Base-by-base conservation (phyloP, 2,888 invertebrate species). In the Xylophagus ater region DNA sequence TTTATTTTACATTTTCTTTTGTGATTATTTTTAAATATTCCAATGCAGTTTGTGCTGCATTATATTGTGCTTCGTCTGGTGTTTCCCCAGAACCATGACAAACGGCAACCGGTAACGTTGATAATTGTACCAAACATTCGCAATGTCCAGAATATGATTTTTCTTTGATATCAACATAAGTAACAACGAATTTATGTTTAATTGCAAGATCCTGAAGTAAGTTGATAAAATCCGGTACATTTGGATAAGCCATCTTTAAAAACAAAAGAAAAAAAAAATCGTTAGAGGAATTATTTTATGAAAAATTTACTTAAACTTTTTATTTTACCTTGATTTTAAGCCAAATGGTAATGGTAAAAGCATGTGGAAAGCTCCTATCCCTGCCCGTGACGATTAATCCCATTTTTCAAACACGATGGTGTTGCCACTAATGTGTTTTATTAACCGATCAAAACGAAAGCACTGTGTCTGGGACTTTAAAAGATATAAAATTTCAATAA, bases 21-120 rank as follows among this genome's bases (percentile, higher is more conserved):
- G 89, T 89, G 89, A 92, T 90, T 49, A 92, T 84, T 67, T 88
- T 89, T 49, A 94, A 74, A 67, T 93, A 93, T 64, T 92, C 88
- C 43, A 94, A 72, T 35, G 92, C 92, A 64, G 88, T 88, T 57
- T 82, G 83, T 21, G 94, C 93, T 5, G 93, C 93, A 44, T 78
- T 75, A 1, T 79, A 73, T 65, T 90, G 88, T 4, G 94, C 93
- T 48, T 89, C 89, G 59, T 81, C 80, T 53, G 81, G 75, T 14
- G 77, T 77, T 15, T 68, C 62, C 1, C 92, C 93, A 2, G 80
- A 75, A 17, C 94, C 94, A 59, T 88, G 89, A 62, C 92, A 90
- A 10, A 96, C 94, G 2, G 92, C 92, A 14, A 90, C 85, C 0
- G 94, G 94, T 52, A 90, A 66, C 2, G 90, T 87, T 7, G 92